Conservation (phyloP, 2,888 invertebrate genomes). For the Troglohyphantes excavatus region DNA sequence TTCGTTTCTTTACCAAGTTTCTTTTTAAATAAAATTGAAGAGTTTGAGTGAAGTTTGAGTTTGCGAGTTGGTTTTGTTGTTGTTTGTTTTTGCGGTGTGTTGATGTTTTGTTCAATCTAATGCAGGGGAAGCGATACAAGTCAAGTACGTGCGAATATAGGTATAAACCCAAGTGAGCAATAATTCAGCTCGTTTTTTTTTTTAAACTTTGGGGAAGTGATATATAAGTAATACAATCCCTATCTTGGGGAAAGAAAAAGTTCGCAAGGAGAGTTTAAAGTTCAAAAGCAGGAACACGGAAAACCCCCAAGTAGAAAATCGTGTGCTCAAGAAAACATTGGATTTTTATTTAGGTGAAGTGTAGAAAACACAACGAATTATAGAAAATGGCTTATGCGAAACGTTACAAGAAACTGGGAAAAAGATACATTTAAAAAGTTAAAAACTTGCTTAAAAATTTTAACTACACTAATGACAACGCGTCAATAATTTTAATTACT, state of each 20-base stretch:
- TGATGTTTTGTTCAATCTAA: constrained; percentile 63
- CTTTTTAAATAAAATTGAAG: constrained; percentile 75
- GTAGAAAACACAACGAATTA: too few species aligned
- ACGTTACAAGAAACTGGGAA: too few species aligned
- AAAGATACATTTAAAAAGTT: too few species aligned
- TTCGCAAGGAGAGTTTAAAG: neutral
- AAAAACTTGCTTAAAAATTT: too few species aligned
- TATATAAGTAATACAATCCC: constrained; percentile 58
- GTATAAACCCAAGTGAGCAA: constrained; percentile 41
- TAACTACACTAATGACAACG: too few species aligned
- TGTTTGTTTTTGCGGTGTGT: constrained; percentile 49
- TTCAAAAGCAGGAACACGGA: constrained; percentile 2
- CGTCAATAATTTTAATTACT: too few species aligned
- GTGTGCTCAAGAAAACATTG: too few species aligned
- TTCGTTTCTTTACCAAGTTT: constrained; percentile 52
- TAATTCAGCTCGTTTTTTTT: constrained; percentile 46
- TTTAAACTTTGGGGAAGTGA: constrained; percentile 47
- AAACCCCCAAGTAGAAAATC: too few species aligned
- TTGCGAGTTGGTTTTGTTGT: constrained; percentile 34
- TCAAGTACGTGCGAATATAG: constrained; percentile 67
- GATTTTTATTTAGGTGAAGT: too few species aligned
- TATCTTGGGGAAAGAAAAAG: constrained; percentile 3
- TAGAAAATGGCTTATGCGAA: too few species aligned
- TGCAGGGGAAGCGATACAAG: constrained; percentile 7
- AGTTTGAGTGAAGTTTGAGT: constrained; percentile 68